phyloP scores from a whole-genome alignment of 2,888 invertebrate species.

The Mylabris sibirica region DNA sequence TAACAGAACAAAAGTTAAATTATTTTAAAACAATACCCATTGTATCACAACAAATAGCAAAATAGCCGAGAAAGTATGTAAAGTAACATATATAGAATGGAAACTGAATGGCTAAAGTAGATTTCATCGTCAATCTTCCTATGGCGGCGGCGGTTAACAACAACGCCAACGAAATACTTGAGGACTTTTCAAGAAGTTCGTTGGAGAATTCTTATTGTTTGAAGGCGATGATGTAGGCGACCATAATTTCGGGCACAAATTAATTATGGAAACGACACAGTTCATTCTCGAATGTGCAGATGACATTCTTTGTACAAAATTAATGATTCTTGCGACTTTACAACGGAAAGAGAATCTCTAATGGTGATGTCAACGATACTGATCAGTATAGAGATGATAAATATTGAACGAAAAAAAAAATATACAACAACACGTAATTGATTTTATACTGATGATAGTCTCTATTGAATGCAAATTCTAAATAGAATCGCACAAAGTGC shows the following conservation, averaged over 20 bases:
- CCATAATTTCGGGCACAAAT: conserved; percentile 54
- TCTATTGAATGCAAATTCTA: neutral
- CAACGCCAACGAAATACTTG: conserved; percentile 47
- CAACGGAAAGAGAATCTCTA: conserved; percentile 1
- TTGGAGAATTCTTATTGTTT: conserved; percentile 53
- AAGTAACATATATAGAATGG: conserved; percentile 33
- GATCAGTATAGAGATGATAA: neutral
- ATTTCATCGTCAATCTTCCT: conserved; percentile 48
- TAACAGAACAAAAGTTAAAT: conserved; percentile 31
- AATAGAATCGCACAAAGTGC: neutral
- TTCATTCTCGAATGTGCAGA: conserved; percentile 54
- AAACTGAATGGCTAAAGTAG: conserved; percentile 43
- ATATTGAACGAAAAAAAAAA: neutral
- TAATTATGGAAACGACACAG: conserved; percentile 57
- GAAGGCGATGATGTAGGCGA: conserved; percentile 39
- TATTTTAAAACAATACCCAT: conserved; percentile 34
- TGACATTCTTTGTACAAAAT: conserved; percentile 57
- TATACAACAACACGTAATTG: neutral
- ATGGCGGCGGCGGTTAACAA: conserved; percentile 40
- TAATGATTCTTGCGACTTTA: conserved; percentile 51
- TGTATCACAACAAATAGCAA: conserved; percentile 27
- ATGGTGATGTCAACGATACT: neutral
- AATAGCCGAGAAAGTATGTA: conserved; percentile 41
- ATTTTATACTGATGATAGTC: neutral
- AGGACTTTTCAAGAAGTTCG: conserved; percentile 51